phyloP scores from a whole-genome alignment of 2,888 invertebrate genomes.

The Cordilura impudica region DNA sequence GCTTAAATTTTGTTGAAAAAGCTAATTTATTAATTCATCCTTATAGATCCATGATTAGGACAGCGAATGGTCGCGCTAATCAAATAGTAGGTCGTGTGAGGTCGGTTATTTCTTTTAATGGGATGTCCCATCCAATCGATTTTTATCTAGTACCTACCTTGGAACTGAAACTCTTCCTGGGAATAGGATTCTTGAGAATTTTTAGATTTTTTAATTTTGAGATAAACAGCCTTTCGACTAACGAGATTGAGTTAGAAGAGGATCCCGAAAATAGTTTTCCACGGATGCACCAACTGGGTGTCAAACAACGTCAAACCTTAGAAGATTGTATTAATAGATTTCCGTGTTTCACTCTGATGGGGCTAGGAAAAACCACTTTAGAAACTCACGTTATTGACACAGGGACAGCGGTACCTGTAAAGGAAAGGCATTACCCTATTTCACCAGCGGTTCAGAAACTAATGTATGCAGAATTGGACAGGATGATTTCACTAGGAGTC shows the following conservation, averaged over 20 bases:
- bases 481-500: constrained; percentile 64
- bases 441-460: too few relatives aligned
- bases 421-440: too few relatives aligned
- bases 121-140: neutral
- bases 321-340: too few relatives aligned
- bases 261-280: neutral
- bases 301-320: too few relatives aligned
- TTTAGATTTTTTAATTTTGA: neutral
- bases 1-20: constrained; percentile 9
- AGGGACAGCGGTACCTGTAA: too few relatives aligned
- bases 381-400: constrained; percentile 3
- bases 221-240: neutral
- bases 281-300: too few relatives aligned
- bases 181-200: constrained; percentile 33
- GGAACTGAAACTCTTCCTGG: constrained; percentile 22
- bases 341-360: neutral
- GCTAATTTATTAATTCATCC: too few relatives aligned
- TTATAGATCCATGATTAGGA: too few relatives aligned
- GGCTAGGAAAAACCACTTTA: neutral
- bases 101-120: constrained; percentile 10
- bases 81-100: neutral
- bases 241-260: neutral
- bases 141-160: constrained; percentile 37
- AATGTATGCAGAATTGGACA: too few relatives aligned
- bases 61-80: too few relatives aligned